Percentiles rank a stretch among this genome's conserved stretches.
These are phyloP conservation scores for Alcis repandata DNA, from an alignment of 2,888 invertebrate species.

Conservation along the genomic window DNA sequence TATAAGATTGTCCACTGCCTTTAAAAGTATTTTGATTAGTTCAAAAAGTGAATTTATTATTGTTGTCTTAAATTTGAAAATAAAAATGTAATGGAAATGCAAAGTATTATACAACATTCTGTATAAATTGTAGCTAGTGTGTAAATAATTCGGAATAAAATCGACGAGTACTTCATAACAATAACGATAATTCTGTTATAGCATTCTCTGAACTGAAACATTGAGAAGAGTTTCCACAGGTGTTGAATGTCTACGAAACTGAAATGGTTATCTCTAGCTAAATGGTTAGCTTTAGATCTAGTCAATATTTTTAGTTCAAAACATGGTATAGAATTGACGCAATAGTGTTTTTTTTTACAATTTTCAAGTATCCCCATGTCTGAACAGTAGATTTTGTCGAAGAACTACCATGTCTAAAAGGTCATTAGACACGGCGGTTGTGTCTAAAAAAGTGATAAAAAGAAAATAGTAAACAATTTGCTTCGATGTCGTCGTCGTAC, in stretches of 20 bases:
- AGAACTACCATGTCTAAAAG: no score
- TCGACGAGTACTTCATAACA: not conserved
- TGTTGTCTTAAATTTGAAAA: constrained; percentile 9
- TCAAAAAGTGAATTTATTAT: not conserved
- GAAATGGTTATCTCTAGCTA: no score
- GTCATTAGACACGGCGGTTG: no score
- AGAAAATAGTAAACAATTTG: no score
- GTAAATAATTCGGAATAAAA: not conserved
- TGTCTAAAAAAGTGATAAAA: no score
- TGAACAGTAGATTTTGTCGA: no score
- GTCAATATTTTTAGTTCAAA: no score
- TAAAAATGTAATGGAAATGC: constrained; percentile 2
- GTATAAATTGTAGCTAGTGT: constrained; percentile 14
- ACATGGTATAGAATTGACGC: no score
- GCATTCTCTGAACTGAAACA: not conserved
- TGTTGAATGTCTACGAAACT: not conserved
- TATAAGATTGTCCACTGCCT: constrained; percentile 17
- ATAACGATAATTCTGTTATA: not conserved
- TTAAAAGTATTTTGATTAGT: constrained; percentile 13
- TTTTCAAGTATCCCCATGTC: no score
- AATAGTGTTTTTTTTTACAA: no score
- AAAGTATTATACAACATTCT: constrained; percentile 13
- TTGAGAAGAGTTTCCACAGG: not conserved
- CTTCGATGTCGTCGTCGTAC: no score
- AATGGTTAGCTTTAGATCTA: no score